phyloP scores from a whole-genome alignment of 2,797 vertebrate genomes.

The Pangasius krempfi region DNA sequence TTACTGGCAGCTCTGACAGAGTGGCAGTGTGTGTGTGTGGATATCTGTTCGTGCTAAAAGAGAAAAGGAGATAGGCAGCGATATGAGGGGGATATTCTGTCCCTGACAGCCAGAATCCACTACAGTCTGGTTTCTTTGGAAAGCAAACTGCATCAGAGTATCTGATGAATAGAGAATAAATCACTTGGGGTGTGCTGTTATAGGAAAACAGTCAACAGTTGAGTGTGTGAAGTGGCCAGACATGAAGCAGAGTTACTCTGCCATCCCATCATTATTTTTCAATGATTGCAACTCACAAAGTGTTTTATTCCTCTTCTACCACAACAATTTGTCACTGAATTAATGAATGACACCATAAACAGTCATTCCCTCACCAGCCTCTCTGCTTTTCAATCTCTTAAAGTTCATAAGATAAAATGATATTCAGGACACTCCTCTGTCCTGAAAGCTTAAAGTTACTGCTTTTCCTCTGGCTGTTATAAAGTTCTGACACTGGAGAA shows the following conservation, averaged over 20 bases:
- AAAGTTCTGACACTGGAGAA: background rate
- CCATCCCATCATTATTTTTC: background rate
- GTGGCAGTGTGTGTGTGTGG: background rate
- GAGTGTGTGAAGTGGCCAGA: background rate
- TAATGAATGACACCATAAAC: background rate
- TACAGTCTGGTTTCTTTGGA: background rate
- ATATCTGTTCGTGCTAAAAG: background rate
- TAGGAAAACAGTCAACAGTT: background rate
- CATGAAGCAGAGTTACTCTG: background rate
- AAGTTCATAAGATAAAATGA: background rate
- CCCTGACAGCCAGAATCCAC: conserved; percentile 11
- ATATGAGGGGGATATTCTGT: background rate
- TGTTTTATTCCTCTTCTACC: background rate
- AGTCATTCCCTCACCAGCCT: background rate
- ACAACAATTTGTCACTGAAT: background rate
- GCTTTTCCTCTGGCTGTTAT: background rate
- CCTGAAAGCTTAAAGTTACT: background rate
- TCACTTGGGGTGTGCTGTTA: background rate
- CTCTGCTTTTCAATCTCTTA: background rate
- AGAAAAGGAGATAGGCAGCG: background rate
- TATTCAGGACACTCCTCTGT: background rate
- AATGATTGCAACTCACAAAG: background rate
- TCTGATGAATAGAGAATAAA: background rate
- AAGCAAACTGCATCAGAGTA: background rate
- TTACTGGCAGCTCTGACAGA: conserved; percentile 34